Conservation (phyloP, 2,113 vertebrate genomes). For the Ameiurus melas region DNA sequence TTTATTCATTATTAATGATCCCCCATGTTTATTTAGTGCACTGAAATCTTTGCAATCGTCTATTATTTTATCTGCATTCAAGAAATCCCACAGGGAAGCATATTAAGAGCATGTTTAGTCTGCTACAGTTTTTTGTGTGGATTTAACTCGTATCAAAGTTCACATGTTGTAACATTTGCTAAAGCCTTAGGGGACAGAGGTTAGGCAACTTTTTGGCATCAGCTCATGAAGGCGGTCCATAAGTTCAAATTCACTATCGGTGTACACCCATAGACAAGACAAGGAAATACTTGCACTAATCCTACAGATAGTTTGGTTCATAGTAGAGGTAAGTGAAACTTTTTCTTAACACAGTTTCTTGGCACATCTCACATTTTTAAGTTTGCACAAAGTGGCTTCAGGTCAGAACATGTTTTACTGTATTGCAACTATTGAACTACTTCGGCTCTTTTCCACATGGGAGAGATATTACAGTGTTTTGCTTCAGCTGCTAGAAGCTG, state of each 20-base stretch:
- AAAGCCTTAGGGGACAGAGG: conserved; percentile 1
- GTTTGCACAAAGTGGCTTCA: not conserved
- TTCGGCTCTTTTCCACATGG: conserved; percentile 1
- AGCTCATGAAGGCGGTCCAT: conserved; percentile 34
- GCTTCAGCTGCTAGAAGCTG: not conserved
- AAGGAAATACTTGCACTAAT: not conserved
- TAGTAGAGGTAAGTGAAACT: conserved; percentile 10
- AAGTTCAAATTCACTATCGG: not conserved
- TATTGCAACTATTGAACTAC: conserved; percentile 17
- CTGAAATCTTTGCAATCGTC: not conserved
- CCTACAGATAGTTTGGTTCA: not conserved
- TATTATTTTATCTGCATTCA: not conserved
- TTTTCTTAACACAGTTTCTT: not conserved
- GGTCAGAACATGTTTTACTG: not conserved
- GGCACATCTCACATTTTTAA: not conserved
- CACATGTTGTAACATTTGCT: not conserved
- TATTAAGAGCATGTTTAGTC: not conserved
- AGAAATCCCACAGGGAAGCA: not conserved
- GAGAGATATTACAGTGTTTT: not conserved
- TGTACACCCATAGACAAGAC: not conserved
- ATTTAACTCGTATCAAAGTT: conserved; percentile 13
- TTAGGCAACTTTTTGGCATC: conserved; percentile 8
- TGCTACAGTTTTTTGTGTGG: not conserved
- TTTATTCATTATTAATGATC: not conserved
- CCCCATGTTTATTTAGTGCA: not conserved